A percentile compares a stretch with the other conserved stretches of the same genome.
Evolutionary conservation across 2,888 invertebrate species (phyloP).

Genomic region (Cosmia trapezina): DNA sequence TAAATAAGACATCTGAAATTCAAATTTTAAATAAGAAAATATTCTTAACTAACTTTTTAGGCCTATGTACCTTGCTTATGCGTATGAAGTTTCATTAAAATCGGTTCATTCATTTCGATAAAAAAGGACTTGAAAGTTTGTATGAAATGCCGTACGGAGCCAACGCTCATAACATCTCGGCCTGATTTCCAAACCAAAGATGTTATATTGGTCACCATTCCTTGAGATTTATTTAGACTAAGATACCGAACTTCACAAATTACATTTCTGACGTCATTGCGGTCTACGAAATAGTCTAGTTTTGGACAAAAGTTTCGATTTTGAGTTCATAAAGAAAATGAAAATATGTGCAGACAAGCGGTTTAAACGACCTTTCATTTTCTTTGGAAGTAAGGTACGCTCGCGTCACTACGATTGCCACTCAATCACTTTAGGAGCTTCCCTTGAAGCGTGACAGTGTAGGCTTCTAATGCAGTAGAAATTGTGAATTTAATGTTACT

Average conservation of each 20-base stretch:
- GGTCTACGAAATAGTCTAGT: neutral
- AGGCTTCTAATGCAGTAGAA: neutral
- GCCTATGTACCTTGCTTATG: too few relatives aligned
- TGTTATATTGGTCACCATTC: neutral
- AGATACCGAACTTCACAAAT: neutral
- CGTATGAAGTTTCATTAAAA: too few relatives aligned
- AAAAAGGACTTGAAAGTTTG: too few relatives aligned
- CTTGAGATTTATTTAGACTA: neutral
- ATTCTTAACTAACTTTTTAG: too few relatives aligned
- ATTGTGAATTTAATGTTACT: too few relatives aligned
- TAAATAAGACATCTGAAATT: too few relatives aligned
- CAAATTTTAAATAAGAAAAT: too few relatives aligned
- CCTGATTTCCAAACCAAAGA: neutral
- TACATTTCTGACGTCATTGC: too few relatives aligned
- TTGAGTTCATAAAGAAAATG: neutral
- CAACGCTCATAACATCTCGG: too few relatives aligned
- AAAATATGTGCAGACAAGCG: conserved; percentile 5
- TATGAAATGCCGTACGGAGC: too few relatives aligned
- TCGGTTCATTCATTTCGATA: too few relatives aligned
- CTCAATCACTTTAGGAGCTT: neutral
- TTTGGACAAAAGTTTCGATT: neutral
- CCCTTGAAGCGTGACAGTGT: neutral
- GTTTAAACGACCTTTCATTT: neutral
- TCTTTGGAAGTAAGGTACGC: neutral
- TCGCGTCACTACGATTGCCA: neutral